Conservation (phyloP, 2,888 invertebrate species). For the Acheta domesticus region DNA sequence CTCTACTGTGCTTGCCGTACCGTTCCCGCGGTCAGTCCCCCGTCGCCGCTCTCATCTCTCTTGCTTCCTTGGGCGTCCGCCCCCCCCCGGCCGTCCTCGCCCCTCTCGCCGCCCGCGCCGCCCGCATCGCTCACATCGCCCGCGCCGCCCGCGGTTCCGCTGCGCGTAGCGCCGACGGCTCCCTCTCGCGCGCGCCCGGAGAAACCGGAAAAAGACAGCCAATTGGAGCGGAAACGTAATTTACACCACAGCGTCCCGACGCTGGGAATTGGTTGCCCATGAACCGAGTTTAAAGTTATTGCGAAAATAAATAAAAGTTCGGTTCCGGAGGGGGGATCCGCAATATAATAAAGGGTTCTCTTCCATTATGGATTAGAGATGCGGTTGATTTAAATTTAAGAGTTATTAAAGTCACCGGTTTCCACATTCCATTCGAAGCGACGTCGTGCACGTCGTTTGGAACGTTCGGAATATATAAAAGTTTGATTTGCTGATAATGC, state of each 20-base stretch:
- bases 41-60: too few species aligned
- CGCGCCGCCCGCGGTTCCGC: not conserved
- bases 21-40: too few species aligned
- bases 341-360: not conserved
- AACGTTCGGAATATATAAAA: not conserved
- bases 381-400: not conserved
- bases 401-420: not conserved
- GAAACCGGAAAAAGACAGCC: not conserved
- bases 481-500: conserved; percentile 10
- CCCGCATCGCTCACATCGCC: not conserved
- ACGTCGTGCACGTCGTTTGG: not conserved
- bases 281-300: conserved; percentile 1
- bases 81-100: too few species aligned
- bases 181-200: not conserved
- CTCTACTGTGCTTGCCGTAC: too few species aligned
- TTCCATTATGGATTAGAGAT: not conserved
- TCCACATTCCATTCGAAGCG: not conserved
- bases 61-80: too few species aligned
- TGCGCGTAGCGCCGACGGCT: not conserved
- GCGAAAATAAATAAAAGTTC: not conserved
- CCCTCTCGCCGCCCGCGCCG: not conserved
- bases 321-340: not conserved
- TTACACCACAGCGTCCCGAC: not conserved
- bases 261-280: not conserved
- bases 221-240: conserved; percentile 9